Evolutionary conservation across 2,113 vertebrate species (phyloP), one percentile per base, ranked within the genome.

Genomic region (Egretta garzetta): DNA sequence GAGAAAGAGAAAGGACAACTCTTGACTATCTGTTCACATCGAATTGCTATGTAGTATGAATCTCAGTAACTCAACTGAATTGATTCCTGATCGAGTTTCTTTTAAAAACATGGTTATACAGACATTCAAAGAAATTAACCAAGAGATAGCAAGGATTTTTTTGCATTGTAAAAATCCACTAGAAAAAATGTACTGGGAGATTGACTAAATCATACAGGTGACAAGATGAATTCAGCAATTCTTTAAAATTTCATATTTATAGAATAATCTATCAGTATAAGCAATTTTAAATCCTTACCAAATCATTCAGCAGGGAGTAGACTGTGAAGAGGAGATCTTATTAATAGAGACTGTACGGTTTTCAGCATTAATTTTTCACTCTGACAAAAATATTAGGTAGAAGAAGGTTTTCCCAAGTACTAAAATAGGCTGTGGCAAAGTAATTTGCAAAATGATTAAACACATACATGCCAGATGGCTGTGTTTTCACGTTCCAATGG

Each of bases 401-500:
- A 85, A 91, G 81, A 86, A 96, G 80, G 58, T 47, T 93, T 64
- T 91, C 86, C 76, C 80, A 95, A 58, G 26, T 49, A 89, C 76
- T 94, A 89, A 95, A 95, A 93, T 87, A 93, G 37, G 5, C 66
- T 85, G 66, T n/a, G 45, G 77, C 45, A 91, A 88, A 89, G 70
- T 95, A 95, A 94, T 82, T 72, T 45, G 50, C 55, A 94, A 97
- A 93, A 67, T 45, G 15, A 66, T 82, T 70, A 91, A 87, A 52
- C 35, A 39, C 32, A 60, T 67, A 85, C 22, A 70, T 76, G 52
- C 84, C 80, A 95, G 81, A 91, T 91, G 90, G 88, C 80, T 93
- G 27, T 94, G 56, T 88, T 92, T 93, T 92, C 72, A 59, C 33
- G 12, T 97, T 79, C 71, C 33, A 70, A 17, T 71, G 71, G 52